These are phyloP conservation scores for Pseudomyrmex gracilis DNA, from an alignment of 1,140 invertebrate species.

Conservation along the genomic window DNA sequence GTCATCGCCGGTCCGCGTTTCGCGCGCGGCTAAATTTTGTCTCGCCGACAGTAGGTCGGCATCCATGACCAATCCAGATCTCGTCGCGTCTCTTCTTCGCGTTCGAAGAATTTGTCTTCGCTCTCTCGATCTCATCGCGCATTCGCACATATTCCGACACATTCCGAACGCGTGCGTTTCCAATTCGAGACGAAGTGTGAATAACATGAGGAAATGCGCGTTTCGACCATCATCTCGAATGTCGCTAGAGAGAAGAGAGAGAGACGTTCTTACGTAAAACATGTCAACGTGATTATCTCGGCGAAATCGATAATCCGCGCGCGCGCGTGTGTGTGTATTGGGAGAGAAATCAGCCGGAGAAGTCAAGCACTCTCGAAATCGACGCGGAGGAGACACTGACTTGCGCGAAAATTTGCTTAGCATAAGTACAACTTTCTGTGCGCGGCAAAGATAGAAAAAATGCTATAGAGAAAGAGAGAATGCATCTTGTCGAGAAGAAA, in stretches of 20 bases:
- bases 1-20: slow-evolving; percentile 57
- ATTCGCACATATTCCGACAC: background rate
- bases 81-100: background rate
- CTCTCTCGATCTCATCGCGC: background rate
- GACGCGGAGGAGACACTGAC: background rate
- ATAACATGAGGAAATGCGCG: background rate
- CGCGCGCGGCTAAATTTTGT: slow-evolving; percentile 38
- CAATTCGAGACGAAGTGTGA: background rate
- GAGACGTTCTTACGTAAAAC: slow-evolving; percentile 8
- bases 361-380: slow-evolving; percentile 9
- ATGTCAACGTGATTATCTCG: slow-evolving; percentile 2
- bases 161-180: background rate
- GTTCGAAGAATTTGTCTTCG: background rate
- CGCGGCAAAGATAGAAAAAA: background rate
- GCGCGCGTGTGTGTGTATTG: background rate
- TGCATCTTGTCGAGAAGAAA: background rate
- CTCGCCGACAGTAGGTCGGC: background rate
- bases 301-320: slow-evolving; percentile 8
- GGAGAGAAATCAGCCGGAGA: background rate
- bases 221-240: background rate
- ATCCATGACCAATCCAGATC: background rate
- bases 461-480: too few relatives aligned
- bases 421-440: background rate
- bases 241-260: background rate
- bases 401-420: slow-evolving; percentile 34